Percentiles rank a stretch among this genome's conserved stretches.
Evolutionary conservation across 2,888 invertebrate genomes (phyloP).

Genomic region (Chesias legatella): DNA sequence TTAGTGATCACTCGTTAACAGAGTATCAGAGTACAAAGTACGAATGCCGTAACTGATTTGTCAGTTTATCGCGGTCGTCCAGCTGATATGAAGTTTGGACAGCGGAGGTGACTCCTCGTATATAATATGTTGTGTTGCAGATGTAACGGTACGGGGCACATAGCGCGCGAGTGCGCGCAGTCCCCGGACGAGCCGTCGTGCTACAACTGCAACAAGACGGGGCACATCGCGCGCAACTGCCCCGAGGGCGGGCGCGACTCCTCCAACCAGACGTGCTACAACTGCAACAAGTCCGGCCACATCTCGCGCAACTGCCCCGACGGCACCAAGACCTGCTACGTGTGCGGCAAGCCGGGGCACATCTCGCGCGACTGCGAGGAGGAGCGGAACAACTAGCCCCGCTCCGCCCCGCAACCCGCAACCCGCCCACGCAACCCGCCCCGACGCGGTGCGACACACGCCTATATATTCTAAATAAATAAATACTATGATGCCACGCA

Average conservation of each 20-base stretch:
- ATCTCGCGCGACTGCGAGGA: conserved; percentile 94
- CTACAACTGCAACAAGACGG: conserved; percentile 97
- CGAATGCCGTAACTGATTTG: too few relatives aligned
- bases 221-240: conserved; percentile 94
- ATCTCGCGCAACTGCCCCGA: conserved; percentile 93
- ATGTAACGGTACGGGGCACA: conserved; percentile 95
- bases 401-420: conserved; percentile 28
- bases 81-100: too few relatives aligned
- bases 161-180: conserved; percentile 95
- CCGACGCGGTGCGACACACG: too few relatives aligned
- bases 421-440: too few relatives aligned
- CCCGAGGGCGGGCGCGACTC: conserved; percentile 86
- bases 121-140: conserved; percentile 73
- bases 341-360: conserved; percentile 95
- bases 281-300: conserved; percentile 96
- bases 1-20: not conserved
- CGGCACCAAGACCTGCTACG: conserved; percentile 94
- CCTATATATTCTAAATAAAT: conserved; percentile 52
- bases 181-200: conserved; percentile 91
- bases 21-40: too few relatives aligned
- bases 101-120: too few relatives aligned
- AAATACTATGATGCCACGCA: conserved; percentile 77
- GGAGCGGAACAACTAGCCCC: conserved; percentile 81
- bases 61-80: too few relatives aligned
- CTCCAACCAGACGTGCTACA: conserved; percentile 92